Conservation (phyloP, 2,888 invertebrate genomes). For the Halictus ligatus region DNA sequence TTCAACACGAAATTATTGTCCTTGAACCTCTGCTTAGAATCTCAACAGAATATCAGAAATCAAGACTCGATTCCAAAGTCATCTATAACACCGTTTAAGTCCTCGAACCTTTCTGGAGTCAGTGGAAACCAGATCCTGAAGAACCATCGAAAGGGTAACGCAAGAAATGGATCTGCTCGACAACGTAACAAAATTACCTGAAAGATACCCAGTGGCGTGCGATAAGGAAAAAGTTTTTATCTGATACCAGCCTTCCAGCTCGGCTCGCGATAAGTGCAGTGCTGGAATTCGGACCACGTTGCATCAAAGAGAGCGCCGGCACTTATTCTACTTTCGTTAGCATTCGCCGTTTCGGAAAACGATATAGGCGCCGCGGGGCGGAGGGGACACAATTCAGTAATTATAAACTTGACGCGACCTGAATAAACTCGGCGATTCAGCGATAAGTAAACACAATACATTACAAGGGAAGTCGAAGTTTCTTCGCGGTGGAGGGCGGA, state of each 20-base stretch:
- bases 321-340: constrained; percentile 2
- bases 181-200: constrained; percentile 2
- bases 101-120: not conserved
- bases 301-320: not conserved
- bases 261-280: not conserved
- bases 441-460: constrained; percentile 46
- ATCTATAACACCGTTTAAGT: not conserved
- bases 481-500: not conserved
- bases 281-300: not conserved
- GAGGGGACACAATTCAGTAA: constrained; percentile 5
- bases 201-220: not conserved
- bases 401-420: constrained; percentile 49
- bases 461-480: constrained; percentile 39
- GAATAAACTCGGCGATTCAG: constrained; percentile 33
- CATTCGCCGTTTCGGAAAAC: not conserved
- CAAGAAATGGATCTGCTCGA: too few species aligned
- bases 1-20: not conserved
- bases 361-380: not conserved
- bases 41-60: not conserved
- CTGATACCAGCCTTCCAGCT: not conserved
- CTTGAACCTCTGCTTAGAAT: not conserved
- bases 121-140: not conserved
- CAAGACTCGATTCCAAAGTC: not conserved
- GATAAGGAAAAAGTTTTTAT: not conserved
- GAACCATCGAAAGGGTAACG: too few species aligned